Conservation (phyloP, 2,888 invertebrate species). For the Leptopilina drosophilae region DNA sequence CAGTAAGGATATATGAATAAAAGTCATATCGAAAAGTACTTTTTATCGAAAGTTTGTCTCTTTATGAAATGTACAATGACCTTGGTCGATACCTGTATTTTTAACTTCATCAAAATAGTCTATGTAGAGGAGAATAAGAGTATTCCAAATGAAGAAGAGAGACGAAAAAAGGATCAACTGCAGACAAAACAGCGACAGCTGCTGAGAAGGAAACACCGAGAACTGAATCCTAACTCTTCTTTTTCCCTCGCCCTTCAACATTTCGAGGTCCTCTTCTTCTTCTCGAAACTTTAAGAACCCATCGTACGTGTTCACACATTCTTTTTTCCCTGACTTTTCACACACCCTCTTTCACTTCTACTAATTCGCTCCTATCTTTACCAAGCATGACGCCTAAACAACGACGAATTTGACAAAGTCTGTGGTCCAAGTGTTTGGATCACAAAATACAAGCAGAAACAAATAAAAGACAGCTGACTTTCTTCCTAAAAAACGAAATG, state of each 20-base stretch:
- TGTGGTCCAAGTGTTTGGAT: slow-evolving; percentile 14
- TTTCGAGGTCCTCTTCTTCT: slow-evolving; percentile 53
- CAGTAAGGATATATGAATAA: neutral
- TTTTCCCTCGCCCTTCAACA: slow-evolving; percentile 51
- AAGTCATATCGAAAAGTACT: no score
- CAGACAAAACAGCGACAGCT: slow-evolving; percentile 59
- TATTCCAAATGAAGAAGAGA: slow-evolving; percentile 48
- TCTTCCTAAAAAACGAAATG: neutral
- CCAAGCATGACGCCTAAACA: slow-evolving; percentile 50
- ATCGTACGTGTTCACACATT: slow-evolving; percentile 57
- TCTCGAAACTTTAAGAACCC: slow-evolving; percentile 49
- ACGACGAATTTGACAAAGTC: slow-evolving; percentile 24
- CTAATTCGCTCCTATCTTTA: slow-evolving; percentile 61
- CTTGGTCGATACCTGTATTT: slow-evolving; percentile 68
- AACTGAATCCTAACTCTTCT: slow-evolving; percentile 47
- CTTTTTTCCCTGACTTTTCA: slow-evolving; percentile 56
- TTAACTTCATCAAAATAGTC: slow-evolving; percentile 75
- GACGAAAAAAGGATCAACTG: slow-evolving; percentile 51
- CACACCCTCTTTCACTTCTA: slow-evolving; percentile 55
- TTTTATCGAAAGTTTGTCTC: neutral
- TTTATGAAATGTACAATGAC: neutral
- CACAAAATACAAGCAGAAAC: neutral
- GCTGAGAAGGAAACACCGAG: slow-evolving; percentile 53
- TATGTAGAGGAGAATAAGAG: slow-evolving; percentile 53
- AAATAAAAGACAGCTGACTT: neutral